phyloP scores from a whole-genome alignment of 1,140 invertebrate species.

The Drosophila sproati region DNA sequence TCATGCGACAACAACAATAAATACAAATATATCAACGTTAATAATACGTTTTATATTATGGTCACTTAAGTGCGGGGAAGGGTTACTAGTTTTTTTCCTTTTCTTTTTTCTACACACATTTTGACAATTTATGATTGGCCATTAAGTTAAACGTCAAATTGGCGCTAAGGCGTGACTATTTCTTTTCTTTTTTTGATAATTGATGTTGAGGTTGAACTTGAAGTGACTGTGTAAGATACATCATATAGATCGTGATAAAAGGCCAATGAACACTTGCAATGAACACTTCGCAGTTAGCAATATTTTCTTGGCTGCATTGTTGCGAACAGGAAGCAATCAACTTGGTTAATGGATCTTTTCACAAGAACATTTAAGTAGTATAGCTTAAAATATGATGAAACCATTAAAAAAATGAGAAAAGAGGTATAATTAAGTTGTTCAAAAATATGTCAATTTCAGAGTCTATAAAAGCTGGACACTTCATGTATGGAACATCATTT shows the following conservation, averaged over 20 bases:
- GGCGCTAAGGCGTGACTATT: conserved; percentile 65
- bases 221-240: conserved; percentile 29
- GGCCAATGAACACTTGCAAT: conserved; percentile 45
- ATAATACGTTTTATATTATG: conserved; percentile 54
- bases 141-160: conserved; percentile 79
- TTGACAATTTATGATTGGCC: conserved; percentile 69
- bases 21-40: conserved; percentile 51
- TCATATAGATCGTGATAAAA: conserved; percentile 25
- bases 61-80: background rate
- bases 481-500: too few relatives aligned
- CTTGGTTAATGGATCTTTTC: too few relatives aligned
- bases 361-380: too few relatives aligned
- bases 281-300: background rate
- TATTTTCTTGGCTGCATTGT: background rate
- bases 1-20: conserved; percentile 47
- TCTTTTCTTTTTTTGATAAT: conserved; percentile 47
- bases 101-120: conserved; percentile 37
- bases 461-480: too few relatives aligned
- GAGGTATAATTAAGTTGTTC: too few relatives aligned
- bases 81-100: conserved; percentile 43
- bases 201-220: conserved; percentile 55
- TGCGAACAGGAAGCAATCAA: background rate
- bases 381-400: too few relatives aligned
- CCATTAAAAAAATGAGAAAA: too few relatives aligned
- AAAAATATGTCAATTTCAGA: too few relatives aligned